Evolutionary conservation across 1,140 invertebrate species (phyloP), one percentile per base, ranked within the genome.

Genomic region (Pogonognathellus flavescens): DNA sequence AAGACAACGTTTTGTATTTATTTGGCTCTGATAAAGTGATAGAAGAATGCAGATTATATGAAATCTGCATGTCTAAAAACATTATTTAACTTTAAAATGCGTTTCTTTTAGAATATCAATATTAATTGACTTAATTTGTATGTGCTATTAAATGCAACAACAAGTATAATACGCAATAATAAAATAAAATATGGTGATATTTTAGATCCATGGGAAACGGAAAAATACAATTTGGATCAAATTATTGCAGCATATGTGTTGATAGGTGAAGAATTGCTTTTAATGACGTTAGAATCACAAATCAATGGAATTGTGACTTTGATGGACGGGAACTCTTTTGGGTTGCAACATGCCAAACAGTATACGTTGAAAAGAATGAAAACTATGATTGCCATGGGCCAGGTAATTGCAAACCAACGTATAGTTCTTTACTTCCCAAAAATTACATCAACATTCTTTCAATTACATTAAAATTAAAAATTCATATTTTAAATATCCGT

Each of bases 201-300:
- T 1, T 18, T 22, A 62, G 59, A 8, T 22, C 18, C 22, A 6
- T 66, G 60, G 60, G 60, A 66, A 13, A 13, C 13, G 20, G 18
- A 66, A 22, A 66, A 66, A 66, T 20, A 20, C 9, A 66, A 25
- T 25, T 66, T 66, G 60, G 60, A 66, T 25, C 60, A 66, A 25
- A 22, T 66, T 22, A 22, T 8, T 25, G 20, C 60, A 25, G 60
- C 60, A 0, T 13, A 22, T 7, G 25, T 66, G 9, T 11, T 66
- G 0, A 20, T 25, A 11, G 8, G 22, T 6, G 60, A 66, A 66
- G 60, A 66, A 22, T 11, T 22, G 2, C 8, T 31, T 7, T 11
- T 66, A 11, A 13, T 20, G 9, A 22, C 60, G 13, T 22, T 66
- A 20, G 60, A 66, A 1, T 0, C 60, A 4, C 60, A 66, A 66